Percentiles rank a stretch among this genome's conserved stretches.
These are phyloP conservation scores for Atta colombica DNA, from an alignment of 1,140 invertebrate species.

Conservation along the genomic window DNA sequence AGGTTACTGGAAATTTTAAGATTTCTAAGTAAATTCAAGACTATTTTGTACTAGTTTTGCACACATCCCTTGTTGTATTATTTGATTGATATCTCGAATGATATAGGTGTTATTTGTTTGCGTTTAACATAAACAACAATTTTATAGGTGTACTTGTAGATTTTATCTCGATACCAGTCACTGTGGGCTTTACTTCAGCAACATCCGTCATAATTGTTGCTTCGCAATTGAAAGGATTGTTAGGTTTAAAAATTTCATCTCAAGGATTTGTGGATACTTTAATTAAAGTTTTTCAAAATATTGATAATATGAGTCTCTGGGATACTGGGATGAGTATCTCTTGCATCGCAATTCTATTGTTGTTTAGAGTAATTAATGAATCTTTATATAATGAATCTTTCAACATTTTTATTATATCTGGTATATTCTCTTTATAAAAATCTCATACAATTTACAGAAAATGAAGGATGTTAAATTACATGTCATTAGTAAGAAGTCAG, in stretches of 20 bases:
- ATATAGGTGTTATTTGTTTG: neutral
- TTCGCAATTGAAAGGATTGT: constrained; percentile 94
- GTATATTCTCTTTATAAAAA: neutral
- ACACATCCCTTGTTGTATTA: neutral
- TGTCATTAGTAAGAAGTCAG: constrained; percentile 82
- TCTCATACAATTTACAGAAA: constrained; percentile 85
- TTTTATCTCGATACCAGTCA: constrained; percentile 97
- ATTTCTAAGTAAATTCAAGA: neutral
- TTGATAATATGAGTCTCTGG: constrained; percentile 89
- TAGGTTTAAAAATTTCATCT: constrained; percentile 92
- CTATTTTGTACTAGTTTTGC: constrained; percentile 2
- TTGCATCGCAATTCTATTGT: constrained; percentile 90
- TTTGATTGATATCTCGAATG: neutral
- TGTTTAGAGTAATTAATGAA: constrained; percentile 89
- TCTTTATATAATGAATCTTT: neutral
- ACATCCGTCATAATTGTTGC: constrained; percentile 96
- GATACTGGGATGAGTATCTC: constrained; percentile 91
- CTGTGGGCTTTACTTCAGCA: constrained; percentile 97
- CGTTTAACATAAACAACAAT: constrained; percentile 33
- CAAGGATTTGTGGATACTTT: constrained; percentile 91
- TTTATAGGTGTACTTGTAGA: constrained; percentile 95
- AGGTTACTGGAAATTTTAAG: constrained; percentile 13
- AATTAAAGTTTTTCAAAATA: constrained; percentile 88
- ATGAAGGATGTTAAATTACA: constrained; percentile 88
- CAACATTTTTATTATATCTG: neutral